Conservation (phyloP, 2,888 invertebrate genomes). For the Invenusta paracnida region DNA sequence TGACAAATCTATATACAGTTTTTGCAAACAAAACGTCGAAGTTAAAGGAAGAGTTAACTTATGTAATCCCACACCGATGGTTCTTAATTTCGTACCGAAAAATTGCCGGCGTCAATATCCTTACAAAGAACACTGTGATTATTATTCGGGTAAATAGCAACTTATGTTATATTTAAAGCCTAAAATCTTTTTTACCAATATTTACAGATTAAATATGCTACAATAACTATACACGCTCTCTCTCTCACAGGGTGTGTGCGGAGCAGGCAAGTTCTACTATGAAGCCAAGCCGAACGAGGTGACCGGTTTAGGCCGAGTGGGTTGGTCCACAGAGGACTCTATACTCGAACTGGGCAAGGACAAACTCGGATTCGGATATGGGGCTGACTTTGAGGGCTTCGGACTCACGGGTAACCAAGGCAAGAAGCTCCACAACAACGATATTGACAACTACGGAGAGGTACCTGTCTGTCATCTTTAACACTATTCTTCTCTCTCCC, state of each 20-base stretch:
- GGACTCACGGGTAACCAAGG: conserved; percentile 43
- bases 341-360: conserved; percentile 72
- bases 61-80: too few species aligned
- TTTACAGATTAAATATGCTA: too few species aligned
- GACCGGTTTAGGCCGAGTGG: conserved; percentile 91
- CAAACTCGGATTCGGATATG: conserved; percentile 83
- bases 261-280: conserved; percentile 37
- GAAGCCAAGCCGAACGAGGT: conserved; percentile 68
- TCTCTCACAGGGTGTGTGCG: conserved; percentile 38
- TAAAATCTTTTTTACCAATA: too few species aligned
- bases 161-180: too few species aligned
- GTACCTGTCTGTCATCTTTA: not conserved
- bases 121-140: too few species aligned
- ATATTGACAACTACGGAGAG: conserved; percentile 91
- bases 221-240: too few species aligned
- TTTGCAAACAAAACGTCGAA: too few species aligned
- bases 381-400: conserved; percentile 65
- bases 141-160: too few species aligned
- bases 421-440: conserved; percentile 85
- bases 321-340: conserved; percentile 86
- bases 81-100: too few species aligned
- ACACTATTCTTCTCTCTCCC: not conserved
- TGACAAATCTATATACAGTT: too few species aligned
- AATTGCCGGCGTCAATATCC: too few species aligned
- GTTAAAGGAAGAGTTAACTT: too few species aligned